These are phyloP conservation scores for Ctenodactylus gundi DNA, from an alignment of 2,113 vertebrate genomes.

Conservation along the genomic window DNA sequence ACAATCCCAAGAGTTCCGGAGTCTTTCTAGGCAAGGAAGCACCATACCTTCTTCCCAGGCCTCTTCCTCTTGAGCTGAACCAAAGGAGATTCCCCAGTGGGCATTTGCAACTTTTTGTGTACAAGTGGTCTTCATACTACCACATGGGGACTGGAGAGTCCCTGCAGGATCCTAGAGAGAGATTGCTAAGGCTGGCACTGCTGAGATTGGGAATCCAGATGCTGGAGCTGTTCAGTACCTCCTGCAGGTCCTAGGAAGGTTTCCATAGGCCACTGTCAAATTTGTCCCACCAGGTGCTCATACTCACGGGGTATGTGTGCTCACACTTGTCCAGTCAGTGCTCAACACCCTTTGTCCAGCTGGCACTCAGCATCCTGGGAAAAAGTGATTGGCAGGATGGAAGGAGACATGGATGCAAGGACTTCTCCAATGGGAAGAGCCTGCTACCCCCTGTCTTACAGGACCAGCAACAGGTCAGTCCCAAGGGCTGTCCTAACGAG, in stretches of 20 bases:
- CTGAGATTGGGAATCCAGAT: not conserved
- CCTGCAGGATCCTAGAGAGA: not conserved
- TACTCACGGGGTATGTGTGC: not conserved
- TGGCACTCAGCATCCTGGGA: not conserved
- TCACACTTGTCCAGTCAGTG: not conserved
- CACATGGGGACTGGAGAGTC: rapidly evolving
- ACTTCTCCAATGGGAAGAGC: not conserved
- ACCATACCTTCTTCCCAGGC: rapidly evolving
- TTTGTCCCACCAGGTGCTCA: not conserved
- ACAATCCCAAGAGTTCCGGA: not conserved
- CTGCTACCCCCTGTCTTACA: not conserved
- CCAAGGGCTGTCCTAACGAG: not conserved
- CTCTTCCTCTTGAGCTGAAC: not conserved
- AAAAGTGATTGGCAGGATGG: not conserved
- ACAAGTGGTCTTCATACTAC: not conserved
- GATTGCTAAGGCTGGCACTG: not conserved
- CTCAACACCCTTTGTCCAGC: constrained; percentile 39
- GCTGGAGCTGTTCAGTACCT: not conserved
- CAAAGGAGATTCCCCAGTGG: not conserved
- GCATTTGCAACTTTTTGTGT: not conserved
- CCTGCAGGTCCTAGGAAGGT: not conserved
- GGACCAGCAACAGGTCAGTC: not conserved
- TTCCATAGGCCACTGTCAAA: not conserved
- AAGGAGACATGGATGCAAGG: not conserved
- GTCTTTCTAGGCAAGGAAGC: not conserved